These are phyloP conservation scores for Bombus superbus DNA, from an alignment of 1,140 invertebrate species.

Conservation along the genomic window DNA sequence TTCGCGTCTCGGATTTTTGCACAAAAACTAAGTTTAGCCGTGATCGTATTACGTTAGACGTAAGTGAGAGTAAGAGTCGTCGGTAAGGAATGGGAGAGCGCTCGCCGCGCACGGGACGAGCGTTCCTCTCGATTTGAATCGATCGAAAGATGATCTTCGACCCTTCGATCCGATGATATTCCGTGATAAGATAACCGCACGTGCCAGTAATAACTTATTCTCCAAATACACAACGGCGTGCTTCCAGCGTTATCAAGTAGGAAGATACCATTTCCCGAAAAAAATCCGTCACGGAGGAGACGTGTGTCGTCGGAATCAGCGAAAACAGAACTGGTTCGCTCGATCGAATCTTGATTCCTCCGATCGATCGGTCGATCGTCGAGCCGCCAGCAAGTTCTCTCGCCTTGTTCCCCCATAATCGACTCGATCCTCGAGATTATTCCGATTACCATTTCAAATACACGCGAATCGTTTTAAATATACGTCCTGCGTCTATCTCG, in stretches of 20 bases:
- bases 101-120: not conserved
- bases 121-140: not conserved
- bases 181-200: slow-evolving; percentile 23
- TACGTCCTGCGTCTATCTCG: not conserved
- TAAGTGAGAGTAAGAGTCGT: not conserved
- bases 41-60: not conserved
- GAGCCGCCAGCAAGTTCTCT: not conserved
- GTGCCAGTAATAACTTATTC: too few species aligned
- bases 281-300: not conserved
- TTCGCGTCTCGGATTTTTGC: not conserved
- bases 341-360: not conserved
- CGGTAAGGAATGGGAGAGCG: not conserved
- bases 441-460: slow-evolving; percentile 41
- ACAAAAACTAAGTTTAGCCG: slow-evolving; percentile 13
- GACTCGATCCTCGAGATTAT: not conserved
- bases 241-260: not conserved
- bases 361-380: not conserved
- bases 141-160: not conserved
- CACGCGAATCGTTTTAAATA: not conserved
- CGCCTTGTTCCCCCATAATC: not conserved
- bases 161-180: not conserved
- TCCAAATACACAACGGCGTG: not conserved
- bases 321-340: not conserved
- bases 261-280: not conserved
- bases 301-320: too few species aligned